phyloP scores from a whole-genome alignment of 2,888 invertebrate species.

The Teleogryllus oceanicus region DNA sequence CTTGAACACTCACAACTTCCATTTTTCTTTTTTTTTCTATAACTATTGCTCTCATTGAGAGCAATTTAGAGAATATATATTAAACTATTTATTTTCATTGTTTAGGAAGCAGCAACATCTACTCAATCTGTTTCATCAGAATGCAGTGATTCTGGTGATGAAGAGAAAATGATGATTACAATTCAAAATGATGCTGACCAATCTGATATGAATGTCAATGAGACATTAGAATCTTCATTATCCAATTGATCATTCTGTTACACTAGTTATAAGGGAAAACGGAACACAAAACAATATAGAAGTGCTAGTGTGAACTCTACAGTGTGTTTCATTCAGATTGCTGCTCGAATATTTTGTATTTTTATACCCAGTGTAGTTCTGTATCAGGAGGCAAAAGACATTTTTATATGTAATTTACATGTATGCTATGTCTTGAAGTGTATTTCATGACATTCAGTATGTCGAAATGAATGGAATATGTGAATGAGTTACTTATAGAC shows the following conservation, averaged over 20 bases:
- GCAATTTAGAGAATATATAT: no score
- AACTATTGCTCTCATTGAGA: background rate
- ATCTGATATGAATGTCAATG: slow-evolving; percentile 47
- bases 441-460: no score
- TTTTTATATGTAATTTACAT: slow-evolving; percentile 18
- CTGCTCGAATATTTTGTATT: background rate
- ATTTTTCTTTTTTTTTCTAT: background rate
- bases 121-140: slow-evolving; percentile 67
- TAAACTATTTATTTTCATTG: slow-evolving; percentile 33
- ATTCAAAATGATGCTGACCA: slow-evolving; percentile 62
- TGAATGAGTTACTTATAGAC: background rate
- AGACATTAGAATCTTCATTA: slow-evolving; percentile 37
- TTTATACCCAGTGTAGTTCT: background rate
- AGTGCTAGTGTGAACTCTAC: background rate
- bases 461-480: background rate
- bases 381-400: background rate
- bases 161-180: slow-evolving; percentile 74
- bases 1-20: no score
- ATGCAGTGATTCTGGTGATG: slow-evolving; percentile 62
- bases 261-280: background rate
- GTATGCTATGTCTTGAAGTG: background rate
- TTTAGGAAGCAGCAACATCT: slow-evolving; percentile 68
- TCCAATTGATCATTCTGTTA: slow-evolving; percentile 31
- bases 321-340: background rate
- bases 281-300: background rate